Conservation (phyloP, 2,797 vertebrate genomes). For the Semotilus atromaculatus region DNA sequence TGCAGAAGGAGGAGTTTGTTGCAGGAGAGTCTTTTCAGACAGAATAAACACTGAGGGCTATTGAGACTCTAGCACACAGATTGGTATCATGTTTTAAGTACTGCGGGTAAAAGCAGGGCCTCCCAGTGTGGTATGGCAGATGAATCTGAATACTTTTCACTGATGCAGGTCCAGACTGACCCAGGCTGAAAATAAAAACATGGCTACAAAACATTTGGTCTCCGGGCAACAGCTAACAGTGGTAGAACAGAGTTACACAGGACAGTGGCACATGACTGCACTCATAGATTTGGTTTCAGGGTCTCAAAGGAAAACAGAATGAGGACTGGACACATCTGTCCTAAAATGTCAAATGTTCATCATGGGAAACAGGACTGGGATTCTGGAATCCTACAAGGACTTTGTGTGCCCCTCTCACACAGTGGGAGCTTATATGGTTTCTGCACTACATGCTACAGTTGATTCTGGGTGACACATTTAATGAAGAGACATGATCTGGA, state of each 20-base stretch:
- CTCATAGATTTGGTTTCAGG: constrained; percentile 77
- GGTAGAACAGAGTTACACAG: constrained; percentile 68
- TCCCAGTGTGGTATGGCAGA: constrained; percentile 63
- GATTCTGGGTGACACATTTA: constrained; percentile 26
- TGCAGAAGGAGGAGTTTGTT: constrained; percentile 2
- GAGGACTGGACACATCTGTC: constrained; percentile 59
- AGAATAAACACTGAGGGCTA: constrained; percentile 13
- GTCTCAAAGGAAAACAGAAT: constrained; percentile 55
- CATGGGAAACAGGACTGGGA: constrained; percentile 40
- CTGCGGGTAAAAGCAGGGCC: constrained; percentile 39
- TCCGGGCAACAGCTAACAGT: constrained; percentile 71
- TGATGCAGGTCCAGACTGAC: constrained; percentile 68
- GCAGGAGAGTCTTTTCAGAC: constrained; percentile 1
- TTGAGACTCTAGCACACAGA: constrained; percentile 12
- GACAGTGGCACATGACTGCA: constrained; percentile 70
- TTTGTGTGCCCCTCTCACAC: background rate
- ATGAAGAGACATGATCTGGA: constrained; percentile 12
- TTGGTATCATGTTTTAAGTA: constrained; percentile 28
- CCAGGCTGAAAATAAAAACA: constrained; percentile 67
- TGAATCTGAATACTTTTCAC: constrained; percentile 65
- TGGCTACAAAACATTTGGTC: constrained; percentile 79
- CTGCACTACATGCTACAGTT: constrained; percentile 10
- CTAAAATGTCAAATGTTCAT: constrained; percentile 58
- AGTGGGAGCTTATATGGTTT: background rate
- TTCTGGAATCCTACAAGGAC: constrained; percentile 34